Evolutionary conservation across 2,797 vertebrate species (phyloP).

Genomic region (Pangasius sanitwongsei): DNA sequence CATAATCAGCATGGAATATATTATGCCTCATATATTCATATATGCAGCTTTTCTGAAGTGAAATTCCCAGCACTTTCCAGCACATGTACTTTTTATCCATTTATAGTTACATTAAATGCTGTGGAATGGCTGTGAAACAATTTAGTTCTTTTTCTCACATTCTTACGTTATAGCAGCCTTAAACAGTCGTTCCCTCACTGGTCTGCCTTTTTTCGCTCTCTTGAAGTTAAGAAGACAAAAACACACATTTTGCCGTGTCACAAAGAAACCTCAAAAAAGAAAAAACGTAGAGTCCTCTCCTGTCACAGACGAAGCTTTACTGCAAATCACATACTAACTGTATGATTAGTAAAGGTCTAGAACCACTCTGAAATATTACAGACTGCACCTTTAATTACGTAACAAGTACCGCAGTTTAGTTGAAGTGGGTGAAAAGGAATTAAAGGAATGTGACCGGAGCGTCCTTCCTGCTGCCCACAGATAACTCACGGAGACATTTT

Average conservation of each 20-base stretch:
- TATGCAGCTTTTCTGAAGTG: not conserved
- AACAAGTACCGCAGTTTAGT: too few species aligned
- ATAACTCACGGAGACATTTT: not conserved
- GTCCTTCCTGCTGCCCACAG: conserved; percentile 1
- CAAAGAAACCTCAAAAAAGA: too few species aligned
- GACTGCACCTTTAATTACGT: not conserved
- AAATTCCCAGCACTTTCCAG: not conserved
- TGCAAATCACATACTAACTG: not conserved
- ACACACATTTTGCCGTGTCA: too few species aligned
- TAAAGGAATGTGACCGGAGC: not conserved
- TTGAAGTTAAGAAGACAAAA: not conserved
- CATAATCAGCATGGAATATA: too few species aligned
- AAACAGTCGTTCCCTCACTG: not conserved
- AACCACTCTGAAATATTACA: not conserved
- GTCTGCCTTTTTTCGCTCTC: not conserved
- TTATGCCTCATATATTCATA: not conserved
- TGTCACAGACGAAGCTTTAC: not conserved
- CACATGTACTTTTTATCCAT: not conserved
- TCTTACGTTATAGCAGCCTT: not conserved
- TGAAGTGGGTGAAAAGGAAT: not conserved
- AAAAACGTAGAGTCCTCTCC: not conserved
- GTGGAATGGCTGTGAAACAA: not conserved
- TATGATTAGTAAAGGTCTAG: not conserved
- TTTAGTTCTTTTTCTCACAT: not conserved
- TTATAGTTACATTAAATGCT: not conserved